Evolutionary conservation across 2,797 vertebrate genomes (phyloP), one percentile per base, ranked within the genome.

Genomic region (Poecilia gillii): DNA sequence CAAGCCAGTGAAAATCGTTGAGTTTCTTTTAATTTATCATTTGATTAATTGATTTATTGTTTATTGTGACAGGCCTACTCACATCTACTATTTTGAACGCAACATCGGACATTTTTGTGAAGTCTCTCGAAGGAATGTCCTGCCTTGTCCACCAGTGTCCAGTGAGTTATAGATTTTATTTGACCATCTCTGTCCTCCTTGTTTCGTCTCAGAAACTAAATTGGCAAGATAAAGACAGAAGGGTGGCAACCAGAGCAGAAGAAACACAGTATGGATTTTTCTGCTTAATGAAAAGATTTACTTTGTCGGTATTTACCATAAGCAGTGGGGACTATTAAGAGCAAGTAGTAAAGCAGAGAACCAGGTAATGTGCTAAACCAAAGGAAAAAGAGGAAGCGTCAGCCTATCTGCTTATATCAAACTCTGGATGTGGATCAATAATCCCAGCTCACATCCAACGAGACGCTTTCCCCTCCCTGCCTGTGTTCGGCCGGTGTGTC

Each of bases 361-460:
- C 77, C 51, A 12, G 71, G 51, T 79, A 83, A 90, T 55, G 5
- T 75, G 74, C 47, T 57, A 62, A 76, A 77, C 53, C 3, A 23
- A 74, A 76, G 57, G 68, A 68, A 47, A 76, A 81, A 76, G 62
- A 86, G 71, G 83, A 84, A 83, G 49, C 62, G 76, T 81, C 0
- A 0, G 80, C 41, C 82, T 82, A 71, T 89, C 83, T 86, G 74
- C 77, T 59, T 82, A 78, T 89, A 86, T 90, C 76, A 82, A 80
- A 71, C 76, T 81, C 82, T 82, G 83, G 87, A 87, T 88, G 13
- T 59, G 14, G 73, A 94, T 94, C 90, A 72, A 92, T 93, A 90
- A 84, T 87, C 82, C 90, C 84, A 81, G 81, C 80, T 90, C 81
- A 87, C 85, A 91, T 91, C 81, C 85, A 83, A 79, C 81, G 51